Conservation (phyloP, 2,888 invertebrate genomes). For the Chymomyza amoena region DNA sequence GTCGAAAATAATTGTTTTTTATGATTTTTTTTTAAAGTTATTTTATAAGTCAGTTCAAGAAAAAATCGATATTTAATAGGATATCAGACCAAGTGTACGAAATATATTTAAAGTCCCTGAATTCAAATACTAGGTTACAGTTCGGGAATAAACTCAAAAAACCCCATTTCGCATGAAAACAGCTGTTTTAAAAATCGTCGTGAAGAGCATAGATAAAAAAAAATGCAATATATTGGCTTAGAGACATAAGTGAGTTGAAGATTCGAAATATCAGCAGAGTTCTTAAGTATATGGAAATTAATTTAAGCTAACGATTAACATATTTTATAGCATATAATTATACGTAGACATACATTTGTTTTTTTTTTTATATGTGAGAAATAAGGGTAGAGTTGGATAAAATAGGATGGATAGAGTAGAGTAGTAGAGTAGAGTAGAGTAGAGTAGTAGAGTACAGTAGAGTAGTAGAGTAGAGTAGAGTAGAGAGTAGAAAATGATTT, state of each 20-base stretch:
- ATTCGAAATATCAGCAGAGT: neutral
- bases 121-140: too few relatives aligned
- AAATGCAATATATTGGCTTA: slow-evolving; percentile 4
- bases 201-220: neutral
- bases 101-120: too few relatives aligned
- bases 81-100: too few relatives aligned
- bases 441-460: slow-evolving; percentile 37
- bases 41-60: too few relatives aligned
- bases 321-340: slow-evolving; percentile 3
- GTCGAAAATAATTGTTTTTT: too few relatives aligned
- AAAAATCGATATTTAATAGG: too few relatives aligned
- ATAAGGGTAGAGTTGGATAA: slow-evolving; percentile 39
- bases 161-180: too few relatives aligned
- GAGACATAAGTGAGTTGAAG: slow-evolving; percentile 9
- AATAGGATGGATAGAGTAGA: slow-evolving; percentile 21
- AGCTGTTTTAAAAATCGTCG: neutral
- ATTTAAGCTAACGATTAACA: slow-evolving; percentile 20
- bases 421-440: slow-evolving; percentile 27
- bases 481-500: slow-evolving; percentile 66
- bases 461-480: slow-evolving; percentile 47
- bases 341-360: slow-evolving; percentile 15
- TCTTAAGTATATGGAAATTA: slow-evolving; percentile 5
- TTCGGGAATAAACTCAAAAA: too few relatives aligned
- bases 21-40: too few relatives aligned
- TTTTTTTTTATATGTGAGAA: slow-evolving; percentile 24